phyloP scores from a whole-genome alignment of 2,113 vertebrate genomes.

The Nothocercus nigrocapillus region DNA sequence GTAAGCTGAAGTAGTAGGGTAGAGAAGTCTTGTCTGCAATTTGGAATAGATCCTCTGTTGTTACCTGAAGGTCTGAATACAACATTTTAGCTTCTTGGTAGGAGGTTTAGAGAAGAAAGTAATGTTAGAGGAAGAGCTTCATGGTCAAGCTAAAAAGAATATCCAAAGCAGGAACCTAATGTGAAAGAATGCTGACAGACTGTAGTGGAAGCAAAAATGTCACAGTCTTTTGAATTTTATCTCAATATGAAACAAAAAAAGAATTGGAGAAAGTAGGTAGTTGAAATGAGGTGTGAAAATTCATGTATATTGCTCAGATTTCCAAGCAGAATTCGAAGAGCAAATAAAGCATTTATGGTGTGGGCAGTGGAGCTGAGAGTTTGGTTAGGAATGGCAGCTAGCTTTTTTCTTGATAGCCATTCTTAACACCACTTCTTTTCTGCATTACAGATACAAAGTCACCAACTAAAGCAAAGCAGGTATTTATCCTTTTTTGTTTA shows the following conservation, averaged over 20 bases:
- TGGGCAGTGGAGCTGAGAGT: background rate
- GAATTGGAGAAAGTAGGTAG: background rate
- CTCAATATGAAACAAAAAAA: background rate
- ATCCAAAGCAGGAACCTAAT: background rate
- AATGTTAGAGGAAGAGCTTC: background rate
- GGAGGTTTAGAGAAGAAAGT: background rate
- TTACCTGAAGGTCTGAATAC: background rate
- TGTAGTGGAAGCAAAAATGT: background rate
- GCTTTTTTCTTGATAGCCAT: background rate
- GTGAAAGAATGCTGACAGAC: background rate
- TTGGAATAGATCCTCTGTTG: background rate
- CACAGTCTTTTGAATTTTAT: background rate
- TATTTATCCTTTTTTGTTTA: conserved; percentile 70
- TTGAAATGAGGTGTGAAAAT: background rate
- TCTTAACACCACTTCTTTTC: conserved; percentile 25
- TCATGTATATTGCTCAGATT: background rate
- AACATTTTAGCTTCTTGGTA: background rate
- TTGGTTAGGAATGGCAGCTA: background rate
- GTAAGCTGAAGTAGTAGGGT: background rate
- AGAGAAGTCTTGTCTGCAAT: accelerated
- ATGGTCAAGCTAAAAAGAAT: background rate
- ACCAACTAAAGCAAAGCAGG: conserved; percentile 81
- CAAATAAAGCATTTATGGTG: background rate
- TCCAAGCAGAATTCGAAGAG: background rate
- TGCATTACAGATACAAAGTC: conserved; percentile 78